Evolutionary conservation across 2,113 vertebrate species (phyloP), one percentile per base, ranked within the genome.

Genomic region (Rhinopomastus cyanomelas): DNA sequence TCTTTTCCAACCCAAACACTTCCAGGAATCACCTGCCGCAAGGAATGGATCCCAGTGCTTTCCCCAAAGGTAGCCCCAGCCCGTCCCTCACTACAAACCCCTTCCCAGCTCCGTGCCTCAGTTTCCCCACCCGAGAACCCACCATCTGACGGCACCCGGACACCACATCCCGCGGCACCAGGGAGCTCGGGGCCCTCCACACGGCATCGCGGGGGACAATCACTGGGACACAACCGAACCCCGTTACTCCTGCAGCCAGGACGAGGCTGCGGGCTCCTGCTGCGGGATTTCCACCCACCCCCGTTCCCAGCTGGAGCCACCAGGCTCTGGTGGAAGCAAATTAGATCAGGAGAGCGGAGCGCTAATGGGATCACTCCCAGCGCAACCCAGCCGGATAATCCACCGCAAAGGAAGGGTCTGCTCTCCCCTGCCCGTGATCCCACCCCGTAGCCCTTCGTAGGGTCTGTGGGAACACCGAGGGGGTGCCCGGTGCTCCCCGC

Each of bases 31-130:
- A 0, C 16, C 49, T 16, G 57, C 14, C 4, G 0, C 18, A 2
- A 27, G 73, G 60, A 59, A 66, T 0, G 36, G n/a, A 68, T n/a
- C 82, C 73, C 85, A 37, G 0, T 26, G 1, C 0, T 55, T 16
- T 17, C 60, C 36, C 37, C 75, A 9, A 0, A 26, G 2, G 0
- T 55, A 16, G 20, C 55, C n/a, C 32, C 75, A 8, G 9, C 1
- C 0, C 39, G 4, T 10, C 37, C 67, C 18, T 8, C 5, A 19
- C 3, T 12, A 0, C 30, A 15, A 0, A 0, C 42, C 2, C 0
- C 49, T 30, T 20, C 69, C 64, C 30, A 6, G 8, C 49, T n/a
- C 66, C 0, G 1, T 51, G 92, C 81, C 95, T 92, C 92, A 37
- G 74, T 87, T 84, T 90, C 87, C 74, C 89, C n/a, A 7, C 4